Conservation (phyloP, 2,888 invertebrate species). For the Epinotia nisella region DNA sequence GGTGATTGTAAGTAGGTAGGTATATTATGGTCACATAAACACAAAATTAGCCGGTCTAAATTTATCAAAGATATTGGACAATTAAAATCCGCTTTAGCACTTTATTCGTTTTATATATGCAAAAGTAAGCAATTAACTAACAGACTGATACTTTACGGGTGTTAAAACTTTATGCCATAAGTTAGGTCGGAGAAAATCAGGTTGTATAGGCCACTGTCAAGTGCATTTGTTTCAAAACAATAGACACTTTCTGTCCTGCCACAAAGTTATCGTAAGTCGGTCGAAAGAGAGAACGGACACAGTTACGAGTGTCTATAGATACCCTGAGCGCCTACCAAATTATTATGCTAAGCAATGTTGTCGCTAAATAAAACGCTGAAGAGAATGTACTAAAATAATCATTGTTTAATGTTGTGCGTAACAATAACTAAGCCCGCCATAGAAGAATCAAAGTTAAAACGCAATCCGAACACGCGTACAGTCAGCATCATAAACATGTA, state of each 20-base stretch:
- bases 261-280: not conserved
- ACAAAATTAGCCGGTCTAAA: too few relatives aligned
- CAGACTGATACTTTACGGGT: not conserved
- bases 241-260: constrained; percentile 7
- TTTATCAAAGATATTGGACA: too few relatives aligned
- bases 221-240: constrained; percentile 14
- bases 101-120: too few relatives aligned
- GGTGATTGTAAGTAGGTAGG: too few relatives aligned
- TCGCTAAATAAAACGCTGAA: not conserved
- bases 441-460: not conserved
- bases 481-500: too few relatives aligned
- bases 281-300: constrained; percentile 12
- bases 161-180: not conserved
- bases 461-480: not conserved
- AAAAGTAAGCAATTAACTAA: too few relatives aligned
- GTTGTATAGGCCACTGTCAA: not conserved
- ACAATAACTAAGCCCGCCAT: not conserved
- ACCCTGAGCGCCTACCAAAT: not conserved
- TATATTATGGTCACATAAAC: too few relatives aligned
- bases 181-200: not conserved
- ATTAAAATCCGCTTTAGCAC: too few relatives aligned
- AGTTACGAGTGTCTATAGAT: not conserved
- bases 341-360: not conserved
- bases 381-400: not conserved
- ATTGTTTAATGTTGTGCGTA: not conserved